Conservation (phyloP, 2,797 vertebrate species). For the Lagocephalus sceleratus region DNA sequence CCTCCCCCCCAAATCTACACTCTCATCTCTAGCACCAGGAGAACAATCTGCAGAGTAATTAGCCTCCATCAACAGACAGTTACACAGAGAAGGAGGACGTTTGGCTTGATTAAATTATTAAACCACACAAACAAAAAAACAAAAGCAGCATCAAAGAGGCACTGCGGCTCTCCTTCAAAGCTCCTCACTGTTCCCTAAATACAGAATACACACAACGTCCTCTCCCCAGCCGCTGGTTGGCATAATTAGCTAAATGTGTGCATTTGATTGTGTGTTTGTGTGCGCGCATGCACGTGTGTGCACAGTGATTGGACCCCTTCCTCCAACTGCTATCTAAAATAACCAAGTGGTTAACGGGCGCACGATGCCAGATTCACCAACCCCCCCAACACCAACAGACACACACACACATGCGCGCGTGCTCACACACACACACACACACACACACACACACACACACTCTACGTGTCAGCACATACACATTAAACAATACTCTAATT, state of each 20-base stretch:
- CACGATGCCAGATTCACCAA: constrained; percentile 55
- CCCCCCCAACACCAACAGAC: constrained; percentile 3
- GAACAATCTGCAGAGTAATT: constrained; percentile 83
- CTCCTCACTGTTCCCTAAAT: constrained; percentile 78
- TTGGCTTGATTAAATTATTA: constrained; percentile 81
- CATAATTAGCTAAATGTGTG: constrained; percentile 76
- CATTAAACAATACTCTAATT: constrained; percentile 80
- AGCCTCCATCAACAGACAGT: constrained; percentile 76
- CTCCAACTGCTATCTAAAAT: constrained; percentile 70
- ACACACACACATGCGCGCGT: constrained; percentile 24
- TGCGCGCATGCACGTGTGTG: constrained; percentile 26
- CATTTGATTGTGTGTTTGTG: constrained; percentile 37
- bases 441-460: constrained; percentile 35
- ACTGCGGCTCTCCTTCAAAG: constrained; percentile 72
- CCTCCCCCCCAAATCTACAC: constrained; percentile 70
- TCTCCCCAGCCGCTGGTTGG: constrained; percentile 77
- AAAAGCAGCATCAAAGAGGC: constrained; percentile 76
- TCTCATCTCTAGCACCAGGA: constrained; percentile 78
- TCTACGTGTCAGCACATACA: constrained; percentile 39
- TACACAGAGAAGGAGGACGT: constrained; percentile 73
- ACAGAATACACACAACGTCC: constrained; percentile 69
- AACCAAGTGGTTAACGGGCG: constrained; percentile 71
- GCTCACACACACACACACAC: constrained; percentile 28
- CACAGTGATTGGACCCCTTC: constrained; percentile 62
- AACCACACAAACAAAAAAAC: constrained; percentile 77